These are phyloP conservation scores for Phycodurus eques DNA, from an alignment of 2,113 vertebrate genomes.

Conservation along the genomic window DNA sequence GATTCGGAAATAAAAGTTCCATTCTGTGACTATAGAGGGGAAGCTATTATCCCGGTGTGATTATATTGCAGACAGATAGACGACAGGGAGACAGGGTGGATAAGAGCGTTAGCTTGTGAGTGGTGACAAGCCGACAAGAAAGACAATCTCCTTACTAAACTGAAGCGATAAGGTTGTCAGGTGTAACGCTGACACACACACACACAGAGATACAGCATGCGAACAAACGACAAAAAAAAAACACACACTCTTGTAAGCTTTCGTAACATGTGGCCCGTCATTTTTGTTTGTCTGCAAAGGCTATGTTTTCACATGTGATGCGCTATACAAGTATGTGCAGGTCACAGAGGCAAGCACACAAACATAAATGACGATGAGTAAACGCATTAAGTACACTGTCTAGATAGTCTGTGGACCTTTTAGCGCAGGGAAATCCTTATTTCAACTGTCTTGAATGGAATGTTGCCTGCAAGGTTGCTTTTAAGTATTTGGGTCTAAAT, in stretches of 20 bases:
- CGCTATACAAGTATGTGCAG: slow-evolving; percentile 50
- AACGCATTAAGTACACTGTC: slow-evolving; percentile 60
- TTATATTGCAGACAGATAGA: slow-evolving; percentile 72
- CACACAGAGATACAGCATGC: slow-evolving; percentile 20
- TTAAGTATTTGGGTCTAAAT: slow-evolving; percentile 69
- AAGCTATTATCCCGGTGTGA: slow-evolving; percentile 66
- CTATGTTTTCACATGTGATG: slow-evolving; percentile 23
- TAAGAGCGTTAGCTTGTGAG: slow-evolving; percentile 62
- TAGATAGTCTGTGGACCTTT: slow-evolving; percentile 68
- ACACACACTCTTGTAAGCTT: slow-evolving; percentile 32
- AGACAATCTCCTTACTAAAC: slow-evolving; percentile 69
- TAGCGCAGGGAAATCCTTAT: slow-evolving; percentile 68
- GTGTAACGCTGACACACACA: slow-evolving; percentile 41
- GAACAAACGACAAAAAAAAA: slow-evolving; percentile 25
- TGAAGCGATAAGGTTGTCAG: slow-evolving; percentile 63
- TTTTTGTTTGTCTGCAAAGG: slow-evolving; percentile 41
- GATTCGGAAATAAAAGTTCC: slow-evolving; percentile 61
- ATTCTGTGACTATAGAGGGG: slow-evolving; percentile 50
- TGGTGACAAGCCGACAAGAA: slow-evolving; percentile 64
- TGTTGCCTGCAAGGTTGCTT: slow-evolving; percentile 66
- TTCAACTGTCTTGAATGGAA: slow-evolving; percentile 68
- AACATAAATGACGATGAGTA: slow-evolving; percentile 63
- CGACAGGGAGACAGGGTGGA: slow-evolving; percentile 67
- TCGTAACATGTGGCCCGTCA: not conserved
- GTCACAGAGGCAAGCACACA: slow-evolving; percentile 48